Evolutionary conservation across 2,888 invertebrate genomes (phyloP).

Genomic region (Molanna angustata): DNA sequence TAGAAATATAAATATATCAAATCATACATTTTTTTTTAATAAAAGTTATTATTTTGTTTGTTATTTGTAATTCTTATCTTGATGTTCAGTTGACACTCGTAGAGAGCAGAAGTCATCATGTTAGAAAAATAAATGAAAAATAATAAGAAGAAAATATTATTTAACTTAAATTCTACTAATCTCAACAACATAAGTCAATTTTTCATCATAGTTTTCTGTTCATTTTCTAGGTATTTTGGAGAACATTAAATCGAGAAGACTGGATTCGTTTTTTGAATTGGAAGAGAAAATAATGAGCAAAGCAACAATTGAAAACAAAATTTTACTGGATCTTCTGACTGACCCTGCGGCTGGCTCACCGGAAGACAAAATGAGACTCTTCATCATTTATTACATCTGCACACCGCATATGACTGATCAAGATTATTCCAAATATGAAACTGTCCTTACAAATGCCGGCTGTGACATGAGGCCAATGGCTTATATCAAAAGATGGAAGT

Average conservation of each 20-base stretch:
- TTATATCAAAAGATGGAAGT: slow-evolving; percentile 94
- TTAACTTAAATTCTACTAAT: too few relatives aligned
- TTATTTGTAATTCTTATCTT: too few relatives aligned
- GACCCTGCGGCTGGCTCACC: slow-evolving; percentile 85
- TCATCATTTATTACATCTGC: slow-evolving; percentile 90
- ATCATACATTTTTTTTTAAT: too few relatives aligned
- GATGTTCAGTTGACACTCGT: too few relatives aligned
- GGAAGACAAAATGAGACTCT: slow-evolving; percentile 91
- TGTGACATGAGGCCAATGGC: slow-evolving; percentile 82
- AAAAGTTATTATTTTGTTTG: too few relatives aligned
- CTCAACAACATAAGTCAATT: too few relatives aligned
- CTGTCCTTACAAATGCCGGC: slow-evolving; percentile 73
- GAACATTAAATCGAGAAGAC: slow-evolving; percentile 80
- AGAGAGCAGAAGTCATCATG: too few relatives aligned
- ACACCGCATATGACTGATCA: slow-evolving; percentile 73
- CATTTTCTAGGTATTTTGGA: slow-evolving; percentile 67
- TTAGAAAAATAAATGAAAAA: too few relatives aligned
- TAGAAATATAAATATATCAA: too few relatives aligned
- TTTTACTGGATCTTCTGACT: slow-evolving; percentile 81
- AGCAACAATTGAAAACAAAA: slow-evolving; percentile 69
- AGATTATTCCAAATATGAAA: slow-evolving; percentile 81
- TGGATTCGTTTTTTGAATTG: slow-evolving; percentile 95
- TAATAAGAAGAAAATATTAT: too few relatives aligned
- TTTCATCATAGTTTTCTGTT: too few relatives aligned
- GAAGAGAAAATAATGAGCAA: slow-evolving; percentile 98